phyloP scores from a whole-genome alignment of 1,140 invertebrate genomes.

The Metaphire vulgaris region DNA sequence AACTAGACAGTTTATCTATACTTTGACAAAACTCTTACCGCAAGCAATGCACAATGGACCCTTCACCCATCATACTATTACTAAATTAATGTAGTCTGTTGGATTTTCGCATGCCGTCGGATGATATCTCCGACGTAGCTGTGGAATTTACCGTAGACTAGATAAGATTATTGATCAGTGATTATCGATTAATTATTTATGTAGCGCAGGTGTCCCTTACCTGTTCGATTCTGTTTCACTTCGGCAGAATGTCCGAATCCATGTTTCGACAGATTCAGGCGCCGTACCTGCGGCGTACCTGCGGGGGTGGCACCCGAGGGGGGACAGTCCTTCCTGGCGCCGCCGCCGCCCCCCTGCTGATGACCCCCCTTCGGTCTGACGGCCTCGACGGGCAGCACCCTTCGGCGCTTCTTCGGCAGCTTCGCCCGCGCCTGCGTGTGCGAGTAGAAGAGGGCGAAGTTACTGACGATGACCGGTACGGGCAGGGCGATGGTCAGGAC shows the following conservation, averaged over 20 bases:
- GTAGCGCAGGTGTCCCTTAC: background rate
- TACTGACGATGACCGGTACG: constrained; percentile 87
- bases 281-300: background rate
- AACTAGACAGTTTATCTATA: too few species aligned
- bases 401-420: constrained; percentile 72
- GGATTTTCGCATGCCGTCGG: too few species aligned
- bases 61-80: too few species aligned
- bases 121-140: too few species aligned
- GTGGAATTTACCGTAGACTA: too few species aligned
- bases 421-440: constrained; percentile 87
- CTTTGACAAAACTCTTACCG: too few species aligned
- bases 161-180: too few species aligned
- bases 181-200: too few species aligned
- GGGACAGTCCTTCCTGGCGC: background rate
- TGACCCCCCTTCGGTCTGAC: constrained; percentile 15
- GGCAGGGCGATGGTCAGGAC: constrained; percentile 85
- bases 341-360: background rate
- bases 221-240: background rate
- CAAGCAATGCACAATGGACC: too few species aligned
- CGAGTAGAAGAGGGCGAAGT: constrained; percentile 88
- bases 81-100: too few species aligned
- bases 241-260: background rate
- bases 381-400: constrained; percentile 81
- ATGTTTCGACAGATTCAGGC: background rate
- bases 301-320: background rate